Conservation (phyloP, 2,797 vertebrate genomes). For the Hypotaenidia philippensis region DNA sequence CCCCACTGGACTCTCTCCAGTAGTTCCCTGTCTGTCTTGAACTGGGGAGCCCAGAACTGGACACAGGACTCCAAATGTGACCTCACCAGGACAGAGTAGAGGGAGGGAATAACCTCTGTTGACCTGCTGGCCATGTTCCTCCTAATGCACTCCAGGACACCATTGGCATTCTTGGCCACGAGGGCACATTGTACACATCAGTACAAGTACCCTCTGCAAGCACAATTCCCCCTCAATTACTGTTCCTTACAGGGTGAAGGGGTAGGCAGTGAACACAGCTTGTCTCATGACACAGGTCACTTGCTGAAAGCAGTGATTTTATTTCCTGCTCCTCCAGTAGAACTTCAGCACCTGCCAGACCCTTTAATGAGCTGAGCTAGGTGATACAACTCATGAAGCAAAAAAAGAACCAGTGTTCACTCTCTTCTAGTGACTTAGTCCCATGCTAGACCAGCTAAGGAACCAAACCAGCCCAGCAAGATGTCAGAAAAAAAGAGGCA, state of each 20-base stretch:
- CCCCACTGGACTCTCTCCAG: too few relatives aligned
- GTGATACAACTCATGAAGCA: fast-evolving
- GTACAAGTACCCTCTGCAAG: not conserved
- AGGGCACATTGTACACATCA: not conserved
- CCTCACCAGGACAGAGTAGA: too few relatives aligned
- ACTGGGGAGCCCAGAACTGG: too few relatives aligned
- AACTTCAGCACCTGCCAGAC: not conserved
- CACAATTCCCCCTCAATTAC: not conserved
- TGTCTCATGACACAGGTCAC: not conserved
- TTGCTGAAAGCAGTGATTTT: not conserved
- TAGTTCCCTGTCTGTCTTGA: too few relatives aligned
- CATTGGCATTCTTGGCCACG: too few relatives aligned
- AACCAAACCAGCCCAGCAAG: not conserved
- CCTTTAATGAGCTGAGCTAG: not conserved
- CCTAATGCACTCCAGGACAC: too few relatives aligned
- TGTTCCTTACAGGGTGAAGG: not conserved
- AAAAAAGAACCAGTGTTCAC: not conserved
- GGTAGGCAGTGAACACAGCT: not conserved
- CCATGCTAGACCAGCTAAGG: not conserved
- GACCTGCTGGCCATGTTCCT: too few relatives aligned
- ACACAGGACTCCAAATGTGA: too few relatives aligned
- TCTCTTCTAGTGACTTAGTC: not conserved
- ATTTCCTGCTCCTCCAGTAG: not conserved
- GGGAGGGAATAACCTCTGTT: too few relatives aligned
- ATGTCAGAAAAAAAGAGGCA: not conserved